These are phyloP conservation scores for Hydriomena furcata DNA, from an alignment of 2,888 invertebrate species.

Conservation along the genomic window DNA sequence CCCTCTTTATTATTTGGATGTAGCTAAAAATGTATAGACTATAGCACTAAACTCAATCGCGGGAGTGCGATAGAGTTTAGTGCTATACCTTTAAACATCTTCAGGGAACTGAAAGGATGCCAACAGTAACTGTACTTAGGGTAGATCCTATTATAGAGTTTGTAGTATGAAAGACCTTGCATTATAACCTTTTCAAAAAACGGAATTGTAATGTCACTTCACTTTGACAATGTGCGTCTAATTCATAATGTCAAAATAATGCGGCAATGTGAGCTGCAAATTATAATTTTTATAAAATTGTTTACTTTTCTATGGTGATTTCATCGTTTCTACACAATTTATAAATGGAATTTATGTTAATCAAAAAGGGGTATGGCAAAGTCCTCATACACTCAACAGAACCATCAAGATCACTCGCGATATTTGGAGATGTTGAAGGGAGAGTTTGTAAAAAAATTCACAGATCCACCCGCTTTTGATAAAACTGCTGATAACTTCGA, in stretches of 20 bases:
- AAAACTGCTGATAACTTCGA: conserved; percentile 85
- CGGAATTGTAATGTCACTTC: too few species aligned
- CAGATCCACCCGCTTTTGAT: conserved; percentile 37
- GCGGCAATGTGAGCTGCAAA: conserved; percentile 17
- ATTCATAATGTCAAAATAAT: conserved; percentile 10
- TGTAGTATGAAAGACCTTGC: too few species aligned
- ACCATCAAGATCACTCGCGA: conserved; percentile 60
- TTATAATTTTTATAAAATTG: conserved; percentile 42
- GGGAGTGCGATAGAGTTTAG: too few species aligned
- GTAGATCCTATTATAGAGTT: too few species aligned
- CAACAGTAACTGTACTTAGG: too few species aligned
- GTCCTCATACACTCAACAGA: conserved; percentile 51
- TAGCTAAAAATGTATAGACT: too few species aligned
- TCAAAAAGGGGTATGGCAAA: conserved; percentile 57
- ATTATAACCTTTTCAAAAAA: background rate
- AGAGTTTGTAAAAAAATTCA: conserved; percentile 57
- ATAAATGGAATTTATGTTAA: conserved; percentile 50
- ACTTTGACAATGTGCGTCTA: background rate
- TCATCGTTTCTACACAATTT: conserved; percentile 38
- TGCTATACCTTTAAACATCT: too few species aligned
- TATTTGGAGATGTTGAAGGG: conserved; percentile 66
- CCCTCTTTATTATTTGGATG: too few species aligned
- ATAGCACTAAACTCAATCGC: too few species aligned
- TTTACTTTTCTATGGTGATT: conserved; percentile 44
- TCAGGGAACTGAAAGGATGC: too few species aligned